These are phyloP conservation scores for Melieria crassipennis DNA, from an alignment of 2,888 invertebrate genomes.

Conservation along the genomic window DNA sequence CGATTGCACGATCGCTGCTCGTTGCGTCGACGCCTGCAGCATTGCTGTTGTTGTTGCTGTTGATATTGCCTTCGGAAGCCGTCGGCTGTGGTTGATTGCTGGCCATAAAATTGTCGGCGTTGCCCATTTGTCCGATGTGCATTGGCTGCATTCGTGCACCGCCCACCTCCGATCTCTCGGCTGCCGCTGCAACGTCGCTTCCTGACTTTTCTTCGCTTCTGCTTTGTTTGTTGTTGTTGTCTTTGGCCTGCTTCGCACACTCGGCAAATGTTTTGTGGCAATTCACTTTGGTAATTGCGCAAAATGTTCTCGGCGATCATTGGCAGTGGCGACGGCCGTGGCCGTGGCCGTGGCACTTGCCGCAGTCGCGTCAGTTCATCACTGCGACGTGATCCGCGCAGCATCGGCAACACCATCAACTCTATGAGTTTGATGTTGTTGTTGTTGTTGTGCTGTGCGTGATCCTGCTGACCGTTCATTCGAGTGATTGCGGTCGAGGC, in stretches of 20 bases:
- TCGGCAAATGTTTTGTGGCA: slow-evolving; percentile 31
- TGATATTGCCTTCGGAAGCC: background rate
- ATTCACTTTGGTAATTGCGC: slow-evolving; percentile 44
- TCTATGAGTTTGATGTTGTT: slow-evolving; percentile 1
- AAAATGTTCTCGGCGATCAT: slow-evolving; percentile 33
- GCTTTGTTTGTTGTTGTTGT: slow-evolving; percentile 11
- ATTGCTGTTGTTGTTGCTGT: background rate
- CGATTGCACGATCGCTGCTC: background rate
- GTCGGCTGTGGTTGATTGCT: slow-evolving; percentile 13
- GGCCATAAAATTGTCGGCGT: slow-evolving; percentile 14
- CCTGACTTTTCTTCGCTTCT: slow-evolving; percentile 2
- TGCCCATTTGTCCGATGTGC: slow-evolving; percentile 11
- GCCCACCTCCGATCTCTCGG: slow-evolving; percentile 2
- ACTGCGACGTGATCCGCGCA: no score
- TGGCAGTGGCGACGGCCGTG: background rate
- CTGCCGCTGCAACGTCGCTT: slow-evolving; percentile 10
- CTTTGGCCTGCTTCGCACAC: slow-evolving; percentile 39
- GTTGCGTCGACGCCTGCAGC: no score
- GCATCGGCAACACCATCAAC: background rate
- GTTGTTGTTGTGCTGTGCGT: slow-evolving; percentile 25
- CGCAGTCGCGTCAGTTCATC: no score
- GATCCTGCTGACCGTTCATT: slow-evolving; percentile 17
- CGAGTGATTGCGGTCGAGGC: slow-evolving; percentile 26
- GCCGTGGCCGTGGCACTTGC: background rate
- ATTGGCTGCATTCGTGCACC: slow-evolving; percentile 7